Base-by-base conservation (phyloP, 2,888 invertebrate genomes). In the Prosopocoilus inquinatus region DNA sequence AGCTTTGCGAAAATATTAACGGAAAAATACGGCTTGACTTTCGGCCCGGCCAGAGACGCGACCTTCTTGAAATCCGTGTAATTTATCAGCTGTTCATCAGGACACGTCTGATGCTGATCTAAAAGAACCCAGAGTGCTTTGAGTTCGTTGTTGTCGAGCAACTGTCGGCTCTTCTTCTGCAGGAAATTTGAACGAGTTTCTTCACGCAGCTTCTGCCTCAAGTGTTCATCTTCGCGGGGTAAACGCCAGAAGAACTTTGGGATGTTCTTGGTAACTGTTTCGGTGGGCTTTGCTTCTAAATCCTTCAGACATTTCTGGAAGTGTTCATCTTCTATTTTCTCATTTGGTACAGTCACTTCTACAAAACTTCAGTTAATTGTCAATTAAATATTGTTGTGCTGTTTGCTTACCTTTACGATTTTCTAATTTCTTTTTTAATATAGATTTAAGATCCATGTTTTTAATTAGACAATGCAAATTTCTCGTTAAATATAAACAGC, bases 111-210 rank as follows among this genome's bases (percentile, higher is more conserved):
- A 51, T 90, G 85, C 64, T 90, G 87, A 74, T 95, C 92, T 59
- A 96, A 75, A 50, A 92, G 77, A 43, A 86, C 84, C 93, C 94
- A 96, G 1, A 96, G 77, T 39, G 88, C 85, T 66, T 79, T 89
- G 48, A 96, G 75, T 75, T 97, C 96, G 70, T 89, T 88, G 72
- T 92, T 93, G 74, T 94, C 91, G 16, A 96, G 76, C 32, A 96
- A 78, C 68, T 93, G 89, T 67, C 88, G 84, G 58, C 91, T 93
- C 69, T 90, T 86, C 71, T 91, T 85, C 76, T 95, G 92, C 45
- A 96, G 76, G 72, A 95, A 92, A 58, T 91, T 84, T 2, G 94
- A 91, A 68, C 94, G 82, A 0, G 94, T 90, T 75, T 95, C 95
- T 76, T 95, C 94, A 53, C 94, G 81, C 39, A 95, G 76, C 75